A percentile compares a stretch with the other conserved stretches of the same genome.
phyloP scores from a whole-genome alignment of 2,113 vertebrate species.

The Xerus inauris region DNA sequence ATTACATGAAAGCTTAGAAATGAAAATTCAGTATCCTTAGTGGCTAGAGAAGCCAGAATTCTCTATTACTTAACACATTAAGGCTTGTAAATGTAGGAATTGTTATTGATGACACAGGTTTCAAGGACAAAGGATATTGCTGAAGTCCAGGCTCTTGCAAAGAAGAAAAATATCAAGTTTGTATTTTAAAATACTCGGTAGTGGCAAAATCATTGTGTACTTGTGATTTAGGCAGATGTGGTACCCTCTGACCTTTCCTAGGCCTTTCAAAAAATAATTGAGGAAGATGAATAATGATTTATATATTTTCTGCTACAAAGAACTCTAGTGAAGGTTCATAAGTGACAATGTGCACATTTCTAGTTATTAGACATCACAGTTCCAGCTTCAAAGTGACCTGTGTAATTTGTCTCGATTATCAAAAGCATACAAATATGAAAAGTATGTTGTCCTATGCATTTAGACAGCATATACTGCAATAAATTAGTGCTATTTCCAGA shows the following conservation, averaged over 20 bases:
- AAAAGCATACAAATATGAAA: slow-evolving; percentile 62
- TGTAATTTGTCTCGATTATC: slow-evolving; percentile 62
- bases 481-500: slow-evolving; percentile 72
- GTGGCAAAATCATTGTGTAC: slow-evolving; percentile 1
- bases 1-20: slow-evolving; percentile 19
- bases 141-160: slow-evolving; percentile 21
- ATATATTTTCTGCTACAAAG: slow-evolving; percentile 39
- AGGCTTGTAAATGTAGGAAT: slow-evolving; percentile 21
- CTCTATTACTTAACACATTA: slow-evolving; percentile 18
- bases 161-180: neutral
- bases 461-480: slow-evolving; percentile 59
- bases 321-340: slow-evolving; percentile 6
- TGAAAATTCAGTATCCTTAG: slow-evolving; percentile 39
- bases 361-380: neutral
- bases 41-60: slow-evolving; percentile 20
- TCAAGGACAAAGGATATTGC: slow-evolving; percentile 41
- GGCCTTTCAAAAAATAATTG: slow-evolving; percentile 56
- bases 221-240: slow-evolving; percentile 13
- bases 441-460: slow-evolving; percentile 65
- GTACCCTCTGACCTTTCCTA: slow-evolving; percentile 21
- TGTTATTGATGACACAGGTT: slow-evolving; percentile 34
- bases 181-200: neutral
- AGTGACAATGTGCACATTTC: neutral
- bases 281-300: slow-evolving; percentile 20
- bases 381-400: neutral